Percentiles rank a stretch among this genome's conserved stretches.
Evolutionary conservation across 2,888 invertebrate species (phyloP).

Genomic region (Drosophila multiciliata): DNA sequence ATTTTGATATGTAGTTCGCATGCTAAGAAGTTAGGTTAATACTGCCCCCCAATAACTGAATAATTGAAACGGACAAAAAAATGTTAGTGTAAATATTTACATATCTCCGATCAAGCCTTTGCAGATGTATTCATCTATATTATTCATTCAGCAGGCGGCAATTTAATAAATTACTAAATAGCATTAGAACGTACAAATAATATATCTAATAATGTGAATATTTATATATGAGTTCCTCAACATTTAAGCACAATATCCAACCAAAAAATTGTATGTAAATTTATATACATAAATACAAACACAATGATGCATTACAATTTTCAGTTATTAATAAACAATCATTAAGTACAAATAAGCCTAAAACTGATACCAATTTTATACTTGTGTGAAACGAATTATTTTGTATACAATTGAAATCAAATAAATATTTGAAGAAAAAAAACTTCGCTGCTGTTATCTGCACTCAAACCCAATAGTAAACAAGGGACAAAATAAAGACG

Average conservation of each 20-base stretch:
- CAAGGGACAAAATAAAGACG: background rate
- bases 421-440: slow-evolving; percentile 24
- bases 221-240: slow-evolving; percentile 50
- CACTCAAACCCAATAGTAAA: slow-evolving; percentile 10
- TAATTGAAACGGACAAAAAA: slow-evolving; percentile 20
- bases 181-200: slow-evolving; percentile 23
- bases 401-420: slow-evolving; percentile 60
- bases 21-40: slow-evolving; percentile 27
- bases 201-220: slow-evolving; percentile 47
- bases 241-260: slow-evolving; percentile 37
- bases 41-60: slow-evolving; percentile 5
- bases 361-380: slow-evolving; percentile 48
- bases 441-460: slow-evolving; percentile 7
- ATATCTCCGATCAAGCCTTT: slow-evolving; percentile 9
- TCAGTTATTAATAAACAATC: slow-evolving; percentile 38
- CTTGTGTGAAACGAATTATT: slow-evolving; percentile 57
- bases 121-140: background rate
- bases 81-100: slow-evolving; percentile 42
- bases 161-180: slow-evolving; percentile 2
- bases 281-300: slow-evolving; percentile 2
- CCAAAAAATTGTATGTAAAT: background rate
- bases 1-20: slow-evolving; percentile 29
- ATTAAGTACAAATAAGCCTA: slow-evolving; percentile 33
- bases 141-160: background rate
- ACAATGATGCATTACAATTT: slow-evolving; percentile 24